These are phyloP conservation scores for Globodera rostochiensis DNA, from an alignment of 1,140 invertebrate genomes.

Conservation along the genomic window DNA sequence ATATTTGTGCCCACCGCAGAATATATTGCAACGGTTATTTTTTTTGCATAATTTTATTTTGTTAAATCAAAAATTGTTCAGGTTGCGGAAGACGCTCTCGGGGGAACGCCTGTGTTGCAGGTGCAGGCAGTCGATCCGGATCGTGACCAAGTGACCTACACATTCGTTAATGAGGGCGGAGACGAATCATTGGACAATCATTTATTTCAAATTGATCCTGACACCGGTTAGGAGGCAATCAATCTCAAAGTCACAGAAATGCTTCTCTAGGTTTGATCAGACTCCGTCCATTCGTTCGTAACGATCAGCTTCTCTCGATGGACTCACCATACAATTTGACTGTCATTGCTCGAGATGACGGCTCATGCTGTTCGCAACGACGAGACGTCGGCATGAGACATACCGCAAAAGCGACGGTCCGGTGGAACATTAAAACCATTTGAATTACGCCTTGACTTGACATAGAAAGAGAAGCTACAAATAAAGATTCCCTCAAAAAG, in stretches of 20 bases:
- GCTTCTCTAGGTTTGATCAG: constrained; percentile 53
- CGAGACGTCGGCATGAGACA: not conserved
- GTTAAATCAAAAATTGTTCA: not conserved
- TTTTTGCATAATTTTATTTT: not conserved
- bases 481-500: too few relatives aligned
- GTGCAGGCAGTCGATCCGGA: constrained; percentile 59
- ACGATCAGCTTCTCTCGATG: constrained; percentile 41
- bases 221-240: constrained; percentile 47
- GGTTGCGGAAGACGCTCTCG: constrained; percentile 63
- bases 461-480: too few relatives aligned
- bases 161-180: constrained; percentile 49
- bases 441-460: too few relatives aligned
- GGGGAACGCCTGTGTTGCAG: constrained; percentile 57
- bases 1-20: constrained; percentile 58
- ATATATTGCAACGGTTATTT: constrained; percentile 47
- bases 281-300: constrained; percentile 38
- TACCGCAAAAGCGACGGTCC: constrained; percentile 45
- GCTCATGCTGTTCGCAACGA: constrained; percentile 54
- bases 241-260: not conserved
- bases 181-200: constrained; percentile 37
- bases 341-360: constrained; percentile 59
- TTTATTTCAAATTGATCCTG: constrained; percentile 58
- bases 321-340: constrained; percentile 54
- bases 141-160: constrained; percentile 56
- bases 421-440: not conserved